Evolutionary conservation across 2,888 invertebrate species (phyloP), one percentile per base, ranked within the genome.

Genomic region (Ectemnius cavifrons): DNA sequence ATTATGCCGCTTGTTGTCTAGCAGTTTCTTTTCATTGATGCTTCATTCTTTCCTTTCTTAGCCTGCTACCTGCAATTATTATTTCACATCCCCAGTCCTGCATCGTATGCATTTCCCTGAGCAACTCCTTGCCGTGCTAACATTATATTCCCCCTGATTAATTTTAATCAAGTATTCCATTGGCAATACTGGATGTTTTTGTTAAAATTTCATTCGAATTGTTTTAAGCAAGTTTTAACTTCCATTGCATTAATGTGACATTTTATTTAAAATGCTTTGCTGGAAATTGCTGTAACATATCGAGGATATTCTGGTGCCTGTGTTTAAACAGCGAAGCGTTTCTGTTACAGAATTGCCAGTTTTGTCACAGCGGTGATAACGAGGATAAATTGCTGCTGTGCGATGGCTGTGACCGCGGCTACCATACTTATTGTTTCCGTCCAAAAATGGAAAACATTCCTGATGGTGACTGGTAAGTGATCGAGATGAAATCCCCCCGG

Each of bases 371-470:
- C 87, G 99, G 98, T 74, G 98, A 99, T 92, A 97, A 98, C 87
- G 99, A 99, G 91, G 98, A 97, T 84, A 96, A 98, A 91, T 92
- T 99, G 82, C 92, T 99, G 84, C 93, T 99, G 27, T 99, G 99
- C 91, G 99, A 99, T 92, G 97, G 98, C 80, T 99, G 99, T 92
- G 99, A 99, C 92, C 97, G 97, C 91, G 99, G 99, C 64, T 99
- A 98, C 92, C 99, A 99, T 92, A 99, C 98, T 62, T 99, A 99
- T 91, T 99, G 99, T 92, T 99, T 99, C 93, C 97, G 97, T 92
- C 99, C 99, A 78, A 94, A 96, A 90, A 96, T 99, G 96, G 97
- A 97, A 73, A 95, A 95, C 87, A 98, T 99, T 91, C 99, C 99
- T 18, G 98, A 98, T 84, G 99, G 99, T 45, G 98, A 99, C 91